Evolutionary conservation across 2,888 invertebrate species (phyloP).

Genomic region (Macaria notata): DNA sequence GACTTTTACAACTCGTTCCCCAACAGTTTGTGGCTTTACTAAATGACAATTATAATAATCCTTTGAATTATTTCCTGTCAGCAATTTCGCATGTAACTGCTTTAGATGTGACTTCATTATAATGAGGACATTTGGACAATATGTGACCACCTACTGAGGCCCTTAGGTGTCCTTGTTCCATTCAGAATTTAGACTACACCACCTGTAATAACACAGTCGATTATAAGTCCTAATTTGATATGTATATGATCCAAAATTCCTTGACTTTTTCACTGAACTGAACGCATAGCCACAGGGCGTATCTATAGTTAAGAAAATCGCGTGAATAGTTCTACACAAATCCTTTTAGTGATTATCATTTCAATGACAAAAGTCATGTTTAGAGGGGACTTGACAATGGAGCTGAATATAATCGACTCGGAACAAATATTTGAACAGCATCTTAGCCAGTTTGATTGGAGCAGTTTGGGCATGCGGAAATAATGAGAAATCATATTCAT

Average conservation of each 20-base stretch:
- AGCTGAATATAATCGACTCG: slow-evolving; percentile 22
- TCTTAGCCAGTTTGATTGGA: slow-evolving; percentile 23
- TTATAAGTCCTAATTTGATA: slow-evolving; percentile 32
- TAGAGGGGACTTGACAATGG: slow-evolving; percentile 59
- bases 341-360: slow-evolving; percentile 80
- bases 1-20: no score
- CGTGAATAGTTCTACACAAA: slow-evolving; percentile 76
- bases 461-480: slow-evolving; percentile 28
- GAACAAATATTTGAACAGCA: slow-evolving; percentile 34
- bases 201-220: slow-evolving; percentile 15
- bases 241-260: slow-evolving; percentile 28
- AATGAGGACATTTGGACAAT: slow-evolving; percentile 63
- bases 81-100: slow-evolving; percentile 31
- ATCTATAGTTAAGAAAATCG: slow-evolving; percentile 74
- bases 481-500: not conserved
- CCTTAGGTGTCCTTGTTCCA: slow-evolving; percentile 69
- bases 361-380: slow-evolving; percentile 76
- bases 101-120: slow-evolving; percentile 32
- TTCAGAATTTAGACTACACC: slow-evolving; percentile 37
- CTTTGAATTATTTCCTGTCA: slow-evolving; percentile 10
- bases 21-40: not conserved
- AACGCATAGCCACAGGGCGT: slow-evolving; percentile 76
- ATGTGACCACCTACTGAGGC: slow-evolving; percentile 70
- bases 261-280: slow-evolving; percentile 32
- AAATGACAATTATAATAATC: not conserved